A percentile compares a stretch with the other conserved stretches of the same genome.
Conservation (phyloP, 35 echinoderm and acorn worm genomes). For the Heliocidaris tuberculata region DNA sequence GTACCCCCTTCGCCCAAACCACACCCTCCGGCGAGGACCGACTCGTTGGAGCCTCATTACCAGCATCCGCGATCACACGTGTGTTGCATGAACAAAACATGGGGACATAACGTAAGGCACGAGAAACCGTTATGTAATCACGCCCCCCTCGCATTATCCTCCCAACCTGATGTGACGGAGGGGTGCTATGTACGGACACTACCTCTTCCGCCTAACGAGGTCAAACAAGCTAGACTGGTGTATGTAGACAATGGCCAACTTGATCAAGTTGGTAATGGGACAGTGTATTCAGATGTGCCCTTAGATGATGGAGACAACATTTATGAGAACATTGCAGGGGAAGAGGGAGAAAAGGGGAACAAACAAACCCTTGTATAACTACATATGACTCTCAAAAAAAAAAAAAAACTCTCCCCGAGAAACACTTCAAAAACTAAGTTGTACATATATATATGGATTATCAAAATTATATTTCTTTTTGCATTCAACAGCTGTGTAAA, state of each 20-base stretch:
- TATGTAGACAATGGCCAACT: slow-evolving; percentile 17
- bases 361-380: slow-evolving; percentile 33
- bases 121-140: neutral
- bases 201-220: slow-evolving; percentile 37
- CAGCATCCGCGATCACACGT: slow-evolving; percentile 35
- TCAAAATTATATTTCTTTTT: too few species aligned
- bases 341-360: neutral
- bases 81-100: slow-evolving; percentile 32
- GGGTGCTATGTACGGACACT: slow-evolving; percentile 62
- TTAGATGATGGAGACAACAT: slow-evolving; percentile 25
- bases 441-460: too few species aligned
- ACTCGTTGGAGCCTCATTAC: slow-evolving; percentile 25
- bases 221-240: slow-evolving; percentile 32
- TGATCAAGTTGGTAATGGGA: slow-evolving; percentile 33
- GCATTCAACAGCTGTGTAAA: too few species aligned
- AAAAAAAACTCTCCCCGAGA: neutral
- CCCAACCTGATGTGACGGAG: slow-evolving; percentile 27
- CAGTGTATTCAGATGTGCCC: slow-evolving; percentile 11
- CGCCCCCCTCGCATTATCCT: slow-evolving; percentile 23
- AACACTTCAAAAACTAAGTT: neutral
- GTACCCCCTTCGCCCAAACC: neutral
- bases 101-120: slow-evolving; percentile 44
- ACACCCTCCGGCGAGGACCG: neutral
- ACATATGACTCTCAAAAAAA: neutral
- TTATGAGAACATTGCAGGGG: slow-evolving; percentile 31